Conservation (phyloP, 2,113 vertebrate species). For the Apodemus sylvaticus region DNA sequence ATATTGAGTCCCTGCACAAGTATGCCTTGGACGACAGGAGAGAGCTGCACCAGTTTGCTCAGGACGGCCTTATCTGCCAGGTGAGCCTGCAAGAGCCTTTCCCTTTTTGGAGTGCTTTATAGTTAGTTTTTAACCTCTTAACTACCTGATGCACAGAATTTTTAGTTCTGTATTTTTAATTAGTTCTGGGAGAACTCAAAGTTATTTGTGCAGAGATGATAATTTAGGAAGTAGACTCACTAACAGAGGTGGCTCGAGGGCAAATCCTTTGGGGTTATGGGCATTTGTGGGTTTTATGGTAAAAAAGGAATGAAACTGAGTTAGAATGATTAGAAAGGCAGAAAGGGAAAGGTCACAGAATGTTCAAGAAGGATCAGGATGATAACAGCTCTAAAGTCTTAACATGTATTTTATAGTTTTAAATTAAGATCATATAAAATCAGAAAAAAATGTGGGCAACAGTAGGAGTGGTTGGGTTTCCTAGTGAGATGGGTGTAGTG, state of each 20-base stretch:
- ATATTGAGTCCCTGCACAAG: constrained; percentile 96
- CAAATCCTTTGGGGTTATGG: neutral
- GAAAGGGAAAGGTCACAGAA: neutral
- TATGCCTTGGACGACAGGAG: constrained; percentile 94
- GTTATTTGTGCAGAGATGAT: neutral
- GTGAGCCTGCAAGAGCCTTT: constrained; percentile 77
- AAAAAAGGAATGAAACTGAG: neutral
- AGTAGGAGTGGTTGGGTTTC: neutral
- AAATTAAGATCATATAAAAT: neutral
- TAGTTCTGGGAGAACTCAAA: neutral
- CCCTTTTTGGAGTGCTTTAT: neutral
- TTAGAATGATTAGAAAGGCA: neutral
- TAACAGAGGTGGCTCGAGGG: neutral
- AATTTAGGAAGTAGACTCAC: neutral
- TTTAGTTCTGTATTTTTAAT: neutral
- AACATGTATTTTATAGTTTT: constrained; percentile 7
- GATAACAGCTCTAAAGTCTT: constrained; percentile 1
- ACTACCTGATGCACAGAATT: neutral
- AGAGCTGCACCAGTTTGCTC: constrained; percentile 93
- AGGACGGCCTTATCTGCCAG: constrained; percentile 89
- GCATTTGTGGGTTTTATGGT: neutral
- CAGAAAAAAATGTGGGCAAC: neutral
- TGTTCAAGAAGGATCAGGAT: neutral
- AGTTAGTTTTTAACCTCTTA: neutral
- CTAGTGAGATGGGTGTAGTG: neutral